phyloP scores from a whole-genome alignment of 2,797 vertebrate genomes.

The Octomys mimax region DNA sequence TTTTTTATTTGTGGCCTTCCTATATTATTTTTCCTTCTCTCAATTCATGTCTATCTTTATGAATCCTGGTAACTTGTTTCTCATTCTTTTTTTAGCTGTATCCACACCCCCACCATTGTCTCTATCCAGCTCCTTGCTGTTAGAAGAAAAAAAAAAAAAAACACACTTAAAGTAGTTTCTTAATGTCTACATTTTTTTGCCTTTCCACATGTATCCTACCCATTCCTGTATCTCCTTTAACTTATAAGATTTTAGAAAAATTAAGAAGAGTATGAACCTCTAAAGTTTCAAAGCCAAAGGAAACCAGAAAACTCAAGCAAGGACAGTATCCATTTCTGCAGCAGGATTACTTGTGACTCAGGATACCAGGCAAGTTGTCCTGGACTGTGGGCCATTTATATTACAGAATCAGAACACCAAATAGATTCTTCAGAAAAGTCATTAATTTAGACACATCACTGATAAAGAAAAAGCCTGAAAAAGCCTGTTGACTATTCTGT shows the following conservation, averaged over 20 bases:
- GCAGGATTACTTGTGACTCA: neutral
- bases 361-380: neutral
- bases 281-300: conserved; percentile 28
- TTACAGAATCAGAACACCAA: neutral
- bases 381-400: neutral
- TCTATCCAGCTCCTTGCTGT: neutral
- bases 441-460: neutral
- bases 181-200: neutral
- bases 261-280: conserved; percentile 35
- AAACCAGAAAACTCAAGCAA: conserved; percentile 13
- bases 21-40: neutral
- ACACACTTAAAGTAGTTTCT: neutral
- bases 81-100: neutral
- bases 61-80: neutral
- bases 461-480: neutral
- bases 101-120: neutral
- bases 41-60: conserved; percentile 20
- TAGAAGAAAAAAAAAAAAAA: neutral
- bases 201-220: conserved; percentile 40
- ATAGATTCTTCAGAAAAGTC: neutral
- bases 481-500: too few relatives aligned
- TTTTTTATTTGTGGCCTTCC: neutral
- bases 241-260: conserved; percentile 32
- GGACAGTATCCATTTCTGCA: neutral
- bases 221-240: conserved; percentile 22